Base-by-base conservation (phyloP, 1,140 invertebrate species). In the Aphelinus atriplicis region DNA sequence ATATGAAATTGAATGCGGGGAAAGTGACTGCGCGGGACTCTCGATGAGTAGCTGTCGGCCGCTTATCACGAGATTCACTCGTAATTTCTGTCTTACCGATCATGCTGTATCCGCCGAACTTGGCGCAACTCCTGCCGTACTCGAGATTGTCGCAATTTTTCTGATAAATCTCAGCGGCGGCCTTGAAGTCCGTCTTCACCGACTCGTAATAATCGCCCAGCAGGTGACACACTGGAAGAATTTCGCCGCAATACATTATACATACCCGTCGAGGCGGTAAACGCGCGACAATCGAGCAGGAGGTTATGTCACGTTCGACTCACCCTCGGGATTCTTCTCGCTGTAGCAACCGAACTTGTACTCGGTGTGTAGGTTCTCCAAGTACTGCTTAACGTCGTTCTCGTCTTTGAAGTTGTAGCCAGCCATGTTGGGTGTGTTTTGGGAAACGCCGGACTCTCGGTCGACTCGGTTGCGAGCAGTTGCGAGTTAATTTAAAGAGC, bases 331-430 rank as follows among this genome's bases (percentile, higher is more conserved):
- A 78, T 92, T 93, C 81, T 95, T 95, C 84, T 96, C 94, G 61
- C 90, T 91, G 76, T 93, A 95, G 87, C 96, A 98, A 56, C 95
- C 95, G 84, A 96, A 98, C 80, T 94, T 90, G 83, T 97, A 98
- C 85, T 98, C 96, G 9, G 93, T 94, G n/a, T 94, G 93, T 71
- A 98, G 87, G 84, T 97, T 97, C 76, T 96, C 92, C 47, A 97
- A 83, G 84, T 93, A 98, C 78, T 95, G 91, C 84, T 96, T 93
- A 0, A 96, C 94, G 71, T 97, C 95, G 62, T 94, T 91, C 88
- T 95, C 93, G 69, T 91, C 91, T 89, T 96, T 95, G 51, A 97
- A 91, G 89, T 97, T 91, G 78, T 89, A 91, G 2, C 50, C 65
- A 1, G 63, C 63, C 69, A 71, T 76, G 45, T 45, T 43, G 3